A percentile compares a stretch with the other conserved stretches of the same genome.
Evolutionary conservation across 2,888 invertebrate species (phyloP).

Genomic region (Cosmorhoe ocellata): DNA sequence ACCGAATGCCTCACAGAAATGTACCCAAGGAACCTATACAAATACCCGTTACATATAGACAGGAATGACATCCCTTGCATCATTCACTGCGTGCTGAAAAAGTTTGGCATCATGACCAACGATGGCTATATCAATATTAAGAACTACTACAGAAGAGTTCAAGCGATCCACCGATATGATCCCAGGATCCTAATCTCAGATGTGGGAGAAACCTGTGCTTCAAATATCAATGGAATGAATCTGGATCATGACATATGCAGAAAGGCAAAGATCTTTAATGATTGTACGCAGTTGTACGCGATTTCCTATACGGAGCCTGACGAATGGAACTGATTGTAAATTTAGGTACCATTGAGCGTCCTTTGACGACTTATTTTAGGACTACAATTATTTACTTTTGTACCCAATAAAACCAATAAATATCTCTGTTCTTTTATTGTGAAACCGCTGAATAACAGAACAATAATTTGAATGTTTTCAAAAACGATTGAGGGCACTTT

Average conservation of each 20-base stretch:
- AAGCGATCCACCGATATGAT: constrained; percentile 72
- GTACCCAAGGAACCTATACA: constrained; percentile 72
- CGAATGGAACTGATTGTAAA: constrained; percentile 31
- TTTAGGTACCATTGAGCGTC: too few species aligned
- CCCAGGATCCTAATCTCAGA: constrained; percentile 74
- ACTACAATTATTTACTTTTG: constrained; percentile 31
- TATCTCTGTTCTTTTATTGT: constrained; percentile 37
- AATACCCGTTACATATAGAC: constrained; percentile 67
- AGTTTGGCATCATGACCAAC: constrained; percentile 74
- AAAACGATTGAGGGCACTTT: constrained; percentile 36
- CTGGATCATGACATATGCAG: constrained; percentile 74
- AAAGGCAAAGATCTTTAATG: constrained; percentile 76
- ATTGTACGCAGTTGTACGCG: constrained; percentile 73
- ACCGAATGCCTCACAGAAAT: constrained; percentile 69
- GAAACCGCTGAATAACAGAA: constrained; percentile 25
- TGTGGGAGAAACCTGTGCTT: constrained; percentile 73
- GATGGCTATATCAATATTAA: constrained; percentile 70
- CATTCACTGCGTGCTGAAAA: constrained; percentile 73
- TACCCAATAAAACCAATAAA: constrained; percentile 44
- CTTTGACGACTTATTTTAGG: too few species aligned
- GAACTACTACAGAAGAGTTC: constrained; percentile 71
- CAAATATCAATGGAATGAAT: constrained; percentile 73
- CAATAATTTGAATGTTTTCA: constrained; percentile 29
- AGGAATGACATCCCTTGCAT: constrained; percentile 73
- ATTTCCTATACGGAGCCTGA: constrained; percentile 63